Base-by-base conservation (phyloP, 2,113 vertebrate genomes). In the Ondatra zibethicus region DNA sequence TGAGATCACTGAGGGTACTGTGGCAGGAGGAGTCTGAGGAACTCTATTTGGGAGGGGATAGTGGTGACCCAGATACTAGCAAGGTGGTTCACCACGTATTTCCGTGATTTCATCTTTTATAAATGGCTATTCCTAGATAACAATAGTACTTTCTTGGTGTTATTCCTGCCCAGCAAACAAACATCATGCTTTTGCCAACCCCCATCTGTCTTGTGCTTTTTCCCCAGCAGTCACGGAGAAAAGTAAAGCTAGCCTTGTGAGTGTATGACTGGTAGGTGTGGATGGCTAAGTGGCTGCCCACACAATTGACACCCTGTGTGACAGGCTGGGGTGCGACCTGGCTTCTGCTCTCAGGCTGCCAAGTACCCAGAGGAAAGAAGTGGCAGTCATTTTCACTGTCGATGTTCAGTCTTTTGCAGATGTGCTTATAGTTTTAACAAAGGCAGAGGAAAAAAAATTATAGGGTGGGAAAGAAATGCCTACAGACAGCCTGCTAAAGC, bases 401-500 rank as follows among this genome's bases (percentile, higher is more conserved):
- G 8, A 31, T 82, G 86, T 94, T 94, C 77, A 95, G 95, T 96
- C 88, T 94, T 96, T 92, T 95, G 86, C 85, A 96, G 94, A 96
- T 98, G 88, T 92, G 89, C 92, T 25, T 36, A 84, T 82, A 84
- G 89, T 97, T 97, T 95, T 96, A 92, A 97, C 96, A 97, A 97
- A 98, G 72, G 39, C 42, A 0, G 68, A 70, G 96, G 88, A 55
- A 78, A 93, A 63, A 78, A 96, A 97, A 97, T 96, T 96, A 97
- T 17, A 97, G 97, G 95, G 87, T 96, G 93, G 92, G n/a, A 7
- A 97, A 97, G 96, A 97, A 94, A 96, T 97, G 93, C 92, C 88
- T 97, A 65, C 68, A 96, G 88, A 10, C 21, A 97, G 97, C 95
- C 95, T 97, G 96, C 95, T 97, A 96, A 97, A 98, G 95, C 90